Evolutionary conservation across 2,113 vertebrate genomes (phyloP).

Genomic region (Urocolius indicus): DNA sequence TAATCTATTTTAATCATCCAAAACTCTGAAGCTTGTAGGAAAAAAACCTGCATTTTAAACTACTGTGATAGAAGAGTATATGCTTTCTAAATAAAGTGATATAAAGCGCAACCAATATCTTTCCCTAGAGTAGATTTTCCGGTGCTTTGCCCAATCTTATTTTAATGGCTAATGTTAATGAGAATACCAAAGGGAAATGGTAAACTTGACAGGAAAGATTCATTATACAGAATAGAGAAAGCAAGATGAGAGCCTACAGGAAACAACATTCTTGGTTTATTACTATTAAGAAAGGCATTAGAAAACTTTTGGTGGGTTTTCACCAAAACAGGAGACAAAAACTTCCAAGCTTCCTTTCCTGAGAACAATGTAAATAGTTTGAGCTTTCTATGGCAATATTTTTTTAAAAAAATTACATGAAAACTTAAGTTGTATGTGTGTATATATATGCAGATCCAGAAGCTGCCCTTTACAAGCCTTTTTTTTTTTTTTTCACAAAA

Average conservation of each 20-base stretch:
- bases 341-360: neutral
- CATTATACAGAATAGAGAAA: neutral
- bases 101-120: neutral
- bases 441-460: neutral
- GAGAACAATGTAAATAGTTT: neutral
- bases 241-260: neutral
- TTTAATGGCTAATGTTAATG: conserved; percentile 34
- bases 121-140: neutral
- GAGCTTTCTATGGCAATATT: neutral
- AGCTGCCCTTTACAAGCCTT: neutral
- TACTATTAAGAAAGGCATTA: neutral
- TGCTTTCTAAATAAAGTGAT: neutral
- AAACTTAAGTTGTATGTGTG: neutral
- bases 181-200: conserved; percentile 3
- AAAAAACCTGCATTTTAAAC: neutral
- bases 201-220: neutral
- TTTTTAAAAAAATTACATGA: neutral
- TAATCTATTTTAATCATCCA: neutral
- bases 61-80: neutral
- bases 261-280: neutral
- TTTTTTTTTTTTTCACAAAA: neutral
- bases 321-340: neutral
- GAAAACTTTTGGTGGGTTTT: neutral
- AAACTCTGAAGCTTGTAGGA: neutral
- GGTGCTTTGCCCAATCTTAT: neutral